These are phyloP conservation scores for Teleopsis dalmanni DNA, from an alignment of 1,140 invertebrate species.

Conservation along the genomic window DNA sequence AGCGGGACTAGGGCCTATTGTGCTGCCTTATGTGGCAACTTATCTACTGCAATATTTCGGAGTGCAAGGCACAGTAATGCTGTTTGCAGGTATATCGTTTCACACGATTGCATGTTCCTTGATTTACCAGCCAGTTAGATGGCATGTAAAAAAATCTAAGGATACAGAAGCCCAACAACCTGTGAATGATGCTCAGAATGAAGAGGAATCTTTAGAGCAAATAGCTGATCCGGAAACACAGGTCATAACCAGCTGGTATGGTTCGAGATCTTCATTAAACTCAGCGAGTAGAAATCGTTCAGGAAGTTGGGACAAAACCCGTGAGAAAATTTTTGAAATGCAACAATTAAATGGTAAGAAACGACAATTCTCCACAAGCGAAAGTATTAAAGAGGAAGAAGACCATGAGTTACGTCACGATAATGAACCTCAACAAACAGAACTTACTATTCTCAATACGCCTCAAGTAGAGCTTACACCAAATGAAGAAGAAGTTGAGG, in stretches of 20 bases:
- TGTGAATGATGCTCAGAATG: conserved; percentile 17
- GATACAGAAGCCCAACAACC: conserved; percentile 18
- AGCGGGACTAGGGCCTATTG: conserved; percentile 52
- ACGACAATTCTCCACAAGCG: conserved; percentile 30
- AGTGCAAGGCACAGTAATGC: conserved; percentile 49
- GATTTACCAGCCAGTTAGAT: conserved; percentile 57
- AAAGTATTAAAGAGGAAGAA: conserved; percentile 35
- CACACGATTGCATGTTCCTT: conserved; percentile 53
- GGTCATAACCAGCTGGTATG: conserved; percentile 59
- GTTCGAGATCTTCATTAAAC: conserved; percentile 40
- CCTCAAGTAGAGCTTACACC: neutral
- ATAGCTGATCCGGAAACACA: conserved; percentile 55
- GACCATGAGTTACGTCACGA: conserved; percentile 1
- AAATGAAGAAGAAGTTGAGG: conserved; percentile 24
- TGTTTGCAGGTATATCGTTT: conserved; percentile 52
- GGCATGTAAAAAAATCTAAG: conserved; percentile 50
- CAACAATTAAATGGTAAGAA: conserved; percentile 19
- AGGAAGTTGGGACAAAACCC: conserved; percentile 19
- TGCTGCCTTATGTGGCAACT: conserved; percentile 51
- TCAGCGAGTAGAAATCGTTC: conserved; percentile 31
- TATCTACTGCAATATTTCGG: conserved; percentile 48
- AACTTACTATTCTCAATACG: neutral
- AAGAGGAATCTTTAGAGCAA: conserved; percentile 48
- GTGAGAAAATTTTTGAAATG: no score
- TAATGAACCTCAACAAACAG: neutral